These are phyloP conservation scores for Parnassius smintheus DNA, from an alignment of 2,888 invertebrate species.

Conservation along the genomic window DNA sequence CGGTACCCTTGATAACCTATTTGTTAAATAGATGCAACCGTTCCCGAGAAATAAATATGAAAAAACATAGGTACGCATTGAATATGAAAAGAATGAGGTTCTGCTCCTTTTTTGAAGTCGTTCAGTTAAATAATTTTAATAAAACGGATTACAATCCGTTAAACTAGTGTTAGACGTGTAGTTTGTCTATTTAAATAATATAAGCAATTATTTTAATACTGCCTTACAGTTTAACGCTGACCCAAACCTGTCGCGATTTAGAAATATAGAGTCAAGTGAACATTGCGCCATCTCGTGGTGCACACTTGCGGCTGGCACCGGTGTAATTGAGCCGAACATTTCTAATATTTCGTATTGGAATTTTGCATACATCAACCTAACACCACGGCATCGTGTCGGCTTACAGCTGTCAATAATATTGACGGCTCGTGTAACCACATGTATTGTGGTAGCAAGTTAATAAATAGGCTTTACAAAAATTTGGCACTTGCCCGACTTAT, in stretches of 20 bases:
- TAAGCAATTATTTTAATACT: not conserved
- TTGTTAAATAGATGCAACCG: no score
- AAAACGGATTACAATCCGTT: no score
- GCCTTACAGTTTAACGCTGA: not conserved
- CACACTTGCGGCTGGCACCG: not conserved
- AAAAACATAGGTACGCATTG: no score
- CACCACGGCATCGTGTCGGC: not conserved
- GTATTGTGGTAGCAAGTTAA: conserved; percentile 6
- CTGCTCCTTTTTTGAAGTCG: no score
- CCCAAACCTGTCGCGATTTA: conserved; percentile 7
- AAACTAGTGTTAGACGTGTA: no score
- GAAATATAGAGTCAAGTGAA: conserved; percentile 14
- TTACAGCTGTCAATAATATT: conserved; percentile 3
- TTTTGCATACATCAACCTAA: conserved; percentile 17
- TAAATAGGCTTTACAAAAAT: not conserved
- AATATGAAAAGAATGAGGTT: no score
- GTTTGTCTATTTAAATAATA: no score
- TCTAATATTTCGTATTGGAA: conserved; percentile 15
- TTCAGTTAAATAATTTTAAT: no score
- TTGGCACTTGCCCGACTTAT: not conserved
- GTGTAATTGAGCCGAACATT: conserved; percentile 12
- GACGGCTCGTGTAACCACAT: conserved; percentile 3
- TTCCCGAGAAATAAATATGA: no score
- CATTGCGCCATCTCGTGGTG: conserved; percentile 13
- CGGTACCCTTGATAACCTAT: no score